phyloP scores from a whole-genome alignment of 2,113 vertebrate genomes.

The Sitta europaea region DNA sequence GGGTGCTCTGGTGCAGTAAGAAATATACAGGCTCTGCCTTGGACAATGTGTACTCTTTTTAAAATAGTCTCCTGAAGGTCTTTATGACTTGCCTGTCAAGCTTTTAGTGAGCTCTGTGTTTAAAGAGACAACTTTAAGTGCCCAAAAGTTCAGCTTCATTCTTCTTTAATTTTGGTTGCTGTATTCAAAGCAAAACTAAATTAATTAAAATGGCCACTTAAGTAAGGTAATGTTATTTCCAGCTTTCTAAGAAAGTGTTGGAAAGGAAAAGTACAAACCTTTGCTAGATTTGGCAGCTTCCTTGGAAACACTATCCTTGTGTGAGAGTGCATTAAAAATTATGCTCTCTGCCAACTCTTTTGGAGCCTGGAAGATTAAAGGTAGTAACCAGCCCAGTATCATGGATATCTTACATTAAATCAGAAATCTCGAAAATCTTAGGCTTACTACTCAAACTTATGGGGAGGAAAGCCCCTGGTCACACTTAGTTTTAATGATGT shows the following conservation, averaged over 20 bases:
- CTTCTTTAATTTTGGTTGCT: neutral
- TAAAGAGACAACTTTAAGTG: neutral
- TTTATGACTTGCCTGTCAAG: neutral
- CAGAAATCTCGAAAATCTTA: neutral
- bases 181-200: neutral
- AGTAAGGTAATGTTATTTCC: constrained; percentile 11
- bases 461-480: neutral
- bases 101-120: neutral
- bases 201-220: neutral
- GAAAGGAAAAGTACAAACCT: neutral
- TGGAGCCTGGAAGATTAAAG: constrained; percentile 26
- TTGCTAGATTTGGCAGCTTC: constrained; percentile 19
- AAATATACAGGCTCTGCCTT: neutral
- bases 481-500: neutral
- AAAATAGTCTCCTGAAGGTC: neutral
- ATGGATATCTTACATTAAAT: neutral
- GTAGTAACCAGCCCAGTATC: neutral
- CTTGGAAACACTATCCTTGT: constrained; percentile 29
- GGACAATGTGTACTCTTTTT: neutral
- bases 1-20: neutral
- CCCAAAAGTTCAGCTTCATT: neutral
- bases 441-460: neutral
- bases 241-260: constrained; percentile 48
- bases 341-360: constrained; percentile 19
- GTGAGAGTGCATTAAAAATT: constrained; percentile 16